Evolutionary conservation across 2,113 vertebrate genomes (phyloP), one percentile per base, ranked within the genome.

Genomic region (Rattus rattus): DNA sequence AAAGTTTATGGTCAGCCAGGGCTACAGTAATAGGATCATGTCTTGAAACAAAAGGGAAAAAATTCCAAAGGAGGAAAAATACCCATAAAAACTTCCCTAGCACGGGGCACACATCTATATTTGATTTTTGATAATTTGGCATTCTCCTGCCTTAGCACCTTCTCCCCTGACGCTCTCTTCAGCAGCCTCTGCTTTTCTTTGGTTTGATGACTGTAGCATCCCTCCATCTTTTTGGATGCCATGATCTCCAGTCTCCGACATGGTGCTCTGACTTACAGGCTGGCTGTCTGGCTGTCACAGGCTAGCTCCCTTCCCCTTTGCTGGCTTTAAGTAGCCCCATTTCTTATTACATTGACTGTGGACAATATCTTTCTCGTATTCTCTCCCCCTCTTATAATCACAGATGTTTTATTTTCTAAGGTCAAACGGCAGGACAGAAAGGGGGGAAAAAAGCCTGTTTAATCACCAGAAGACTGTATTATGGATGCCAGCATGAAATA

Each of bases 401-500:
- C 63, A 96, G 88, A 59, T 90, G 91, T 85, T 95, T 96, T 88
- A 90, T 96, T 90, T 92, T 96, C 88, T 92, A 54, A 94, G 91
- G 80, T 88, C 94, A 96, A 90, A 93, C 80, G 63, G 67, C 91
- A 96, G 88, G 85, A 85, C 49, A 39, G 69, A 36, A 70, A 5
- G 1, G 5, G 19, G 36, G 24, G 24, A 91, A 90, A 94, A 28
- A 20, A 22, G 13, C 11, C 28, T 24, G 83, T 88, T 96, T 96
- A 96, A 97, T 96, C 90, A 92, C 88, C 81, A 67, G 81, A 61
- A 1, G 1, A 30, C 47, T 63, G 22, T 17, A 12, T 75, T 26
- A 12, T 70, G 20, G 83, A 75, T 24, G 63, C 20, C 76, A 54
- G n/a, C 73, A 81, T 85, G 91, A 96, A 88, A 90, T 65, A 90